These are phyloP conservation scores for Branchellion lobata DNA, from an alignment of 2,888 invertebrate genomes.

Conservation along the genomic window DNA sequence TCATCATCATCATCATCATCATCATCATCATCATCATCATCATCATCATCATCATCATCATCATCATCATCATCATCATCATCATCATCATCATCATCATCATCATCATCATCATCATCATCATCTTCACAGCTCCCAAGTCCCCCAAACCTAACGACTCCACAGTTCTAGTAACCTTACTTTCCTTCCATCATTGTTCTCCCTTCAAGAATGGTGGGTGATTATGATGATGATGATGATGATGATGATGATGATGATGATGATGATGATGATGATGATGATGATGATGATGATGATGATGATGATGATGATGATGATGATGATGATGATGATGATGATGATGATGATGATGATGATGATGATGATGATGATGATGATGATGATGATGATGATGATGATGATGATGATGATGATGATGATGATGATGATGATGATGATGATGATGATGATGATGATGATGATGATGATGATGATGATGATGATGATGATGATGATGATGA, in stretches of 20 bases:
- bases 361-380: constrained; percentile 22
- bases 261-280: background rate
- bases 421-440: constrained; percentile 19
- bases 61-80: background rate
- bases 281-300: background rate
- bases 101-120: constrained; percentile 15
- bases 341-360: constrained; percentile 4
- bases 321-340: constrained; percentile 13
- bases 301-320: constrained; percentile 9
- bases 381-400: background rate
- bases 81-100: constrained; percentile 4
- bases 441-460: constrained; percentile 28
- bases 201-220: too few relatives aligned
- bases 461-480: constrained; percentile 23
- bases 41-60: too few relatives aligned
- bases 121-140: background rate
- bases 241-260: background rate
- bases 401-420: too few relatives aligned
- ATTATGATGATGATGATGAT: too few relatives aligned
- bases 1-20: constrained; percentile 19
- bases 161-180: too few relatives aligned
- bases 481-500: background rate
- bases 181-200: too few relatives aligned
- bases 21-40: too few relatives aligned
- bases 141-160: background rate